A percentile compares a stretch with the other conserved stretches of the same genome.
Conservation (phyloP, 2,888 invertebrate genomes). For the Caenorhabditis drosophilae region DNA sequence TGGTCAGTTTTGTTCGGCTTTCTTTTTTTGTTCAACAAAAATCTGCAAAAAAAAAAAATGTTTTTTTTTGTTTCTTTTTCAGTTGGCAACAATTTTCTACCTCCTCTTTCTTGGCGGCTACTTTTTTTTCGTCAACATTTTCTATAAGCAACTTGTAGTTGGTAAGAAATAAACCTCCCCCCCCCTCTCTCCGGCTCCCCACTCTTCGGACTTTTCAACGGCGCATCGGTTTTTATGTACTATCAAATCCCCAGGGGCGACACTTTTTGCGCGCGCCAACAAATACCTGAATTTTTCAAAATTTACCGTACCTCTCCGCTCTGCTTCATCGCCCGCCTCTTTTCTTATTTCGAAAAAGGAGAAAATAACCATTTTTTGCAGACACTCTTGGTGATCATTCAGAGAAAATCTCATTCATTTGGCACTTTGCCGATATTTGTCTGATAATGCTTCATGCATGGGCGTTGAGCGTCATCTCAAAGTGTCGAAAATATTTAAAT, state of each 20-base stretch:
- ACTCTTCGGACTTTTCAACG: no score
- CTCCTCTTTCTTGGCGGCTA: conserved; percentile 48
- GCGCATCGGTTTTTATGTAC: no score
- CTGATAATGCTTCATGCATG: conserved; percentile 39
- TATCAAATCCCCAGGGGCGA: no score
- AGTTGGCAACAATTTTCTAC: conserved; percentile 46
- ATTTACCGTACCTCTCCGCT: background rate
- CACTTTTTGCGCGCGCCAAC: no score
- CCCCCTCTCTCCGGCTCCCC: no score
- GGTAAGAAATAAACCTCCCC: no score
- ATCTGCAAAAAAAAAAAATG: background rate
- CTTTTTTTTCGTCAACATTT: conserved; percentile 47
- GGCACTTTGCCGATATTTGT: conserved; percentile 40
- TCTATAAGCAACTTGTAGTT: conserved; percentile 33
- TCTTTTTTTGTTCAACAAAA: background rate
- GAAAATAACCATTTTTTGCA: no score
- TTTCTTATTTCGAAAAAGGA: no score
- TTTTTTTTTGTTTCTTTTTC: no score
- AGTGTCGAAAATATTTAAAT: conserved; percentile 33
- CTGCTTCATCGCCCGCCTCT: no score
- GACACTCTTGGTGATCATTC: conserved; percentile 40
- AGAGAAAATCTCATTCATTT: conserved; percentile 39
- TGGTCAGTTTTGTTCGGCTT: conserved; percentile 11
- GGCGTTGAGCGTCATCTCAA: conserved; percentile 36
- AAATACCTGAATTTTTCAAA: no score